Evolutionary conservation across 1,140 invertebrate genomes (phyloP).

Genomic region (Macrostomum lignano): DNA sequence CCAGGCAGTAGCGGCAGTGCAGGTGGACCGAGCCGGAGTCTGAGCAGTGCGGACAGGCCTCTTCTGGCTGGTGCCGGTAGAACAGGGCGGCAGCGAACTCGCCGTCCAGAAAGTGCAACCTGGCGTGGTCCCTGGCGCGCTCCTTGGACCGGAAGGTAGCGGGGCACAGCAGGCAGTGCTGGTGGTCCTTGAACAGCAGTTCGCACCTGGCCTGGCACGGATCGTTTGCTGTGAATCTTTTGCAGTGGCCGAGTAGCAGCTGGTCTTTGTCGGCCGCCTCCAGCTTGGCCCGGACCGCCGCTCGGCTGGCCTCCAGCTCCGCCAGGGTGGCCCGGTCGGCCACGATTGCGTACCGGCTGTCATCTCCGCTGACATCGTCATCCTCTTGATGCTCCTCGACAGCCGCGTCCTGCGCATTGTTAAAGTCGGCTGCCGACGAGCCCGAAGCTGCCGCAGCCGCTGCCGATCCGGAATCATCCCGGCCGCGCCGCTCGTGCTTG

Average conservation of each 20-base stretch:
- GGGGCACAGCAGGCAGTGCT: conserved; percentile 35
- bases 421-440: conserved; percentile 1
- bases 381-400: not conserved
- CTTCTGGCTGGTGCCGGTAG: too few relatives aligned
- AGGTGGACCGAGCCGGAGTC: conserved; percentile 4
- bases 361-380: not conserved
- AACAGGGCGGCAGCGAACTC: not conserved
- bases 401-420: not conserved
- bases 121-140: conserved; percentile 51
- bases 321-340: not conserved
- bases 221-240: conserved; percentile 31
- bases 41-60: too few relatives aligned
- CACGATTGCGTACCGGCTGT: not conserved
- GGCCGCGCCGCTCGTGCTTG: conserved; percentile 62
- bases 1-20: conserved; percentile 8
- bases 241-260: too few relatives aligned
- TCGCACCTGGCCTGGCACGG: conserved; percentile 37
- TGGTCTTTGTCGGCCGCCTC: too few relatives aligned
- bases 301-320: not conserved
- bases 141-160: conserved; percentile 39
- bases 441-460: not conserved
- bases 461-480: not conserved
- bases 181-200: conserved; percentile 42
- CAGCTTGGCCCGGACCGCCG: too few relatives aligned
- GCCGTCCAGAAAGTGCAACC: conserved; percentile 15